Evolutionary conservation across 2,113 vertebrate species (phyloP).

Genomic region (Vanacampus margaritifer): DNA sequence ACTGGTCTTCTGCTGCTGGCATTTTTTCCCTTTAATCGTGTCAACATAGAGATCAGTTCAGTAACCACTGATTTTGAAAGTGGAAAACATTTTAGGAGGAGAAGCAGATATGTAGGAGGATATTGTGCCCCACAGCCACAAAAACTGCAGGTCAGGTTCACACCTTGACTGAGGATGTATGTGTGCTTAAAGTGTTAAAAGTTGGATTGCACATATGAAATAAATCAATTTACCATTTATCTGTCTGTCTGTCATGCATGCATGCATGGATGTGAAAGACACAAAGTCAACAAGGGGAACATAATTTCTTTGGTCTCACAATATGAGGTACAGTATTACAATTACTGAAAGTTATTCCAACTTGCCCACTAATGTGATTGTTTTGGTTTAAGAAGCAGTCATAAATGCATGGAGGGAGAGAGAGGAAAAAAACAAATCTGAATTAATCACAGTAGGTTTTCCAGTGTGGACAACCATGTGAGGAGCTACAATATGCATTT

Average conservation of each 20-base stretch:
- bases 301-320: not conserved
- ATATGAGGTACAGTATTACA: not conserved
- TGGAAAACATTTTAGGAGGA: not conserved
- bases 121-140: not conserved
- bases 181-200: not conserved
- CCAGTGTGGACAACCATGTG: too few relatives aligned
- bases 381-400: not conserved
- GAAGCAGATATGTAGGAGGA: not conserved
- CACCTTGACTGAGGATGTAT: not conserved
- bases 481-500: too few relatives aligned
- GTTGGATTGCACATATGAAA: constrained; percentile 5
- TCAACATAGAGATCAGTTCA: not conserved
- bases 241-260: not conserved
- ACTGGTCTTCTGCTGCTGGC: not conserved
- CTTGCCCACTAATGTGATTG: not conserved
- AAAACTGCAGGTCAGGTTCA: not conserved
- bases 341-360: not conserved
- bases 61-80: not conserved
- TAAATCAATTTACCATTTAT: not conserved
- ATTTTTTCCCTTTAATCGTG: not conserved
- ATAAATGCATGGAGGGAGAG: not conserved
- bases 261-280: not conserved
- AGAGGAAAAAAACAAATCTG: not conserved
- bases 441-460: too few relatives aligned
- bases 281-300: not conserved